Percentiles rank a stretch among this genome's conserved stretches.
These are phyloP conservation scores for Hemicentrotus pulcherrimus DNA, from an alignment of 35 echinoderm and acorn worm genomes.

Conservation along the genomic window DNA sequence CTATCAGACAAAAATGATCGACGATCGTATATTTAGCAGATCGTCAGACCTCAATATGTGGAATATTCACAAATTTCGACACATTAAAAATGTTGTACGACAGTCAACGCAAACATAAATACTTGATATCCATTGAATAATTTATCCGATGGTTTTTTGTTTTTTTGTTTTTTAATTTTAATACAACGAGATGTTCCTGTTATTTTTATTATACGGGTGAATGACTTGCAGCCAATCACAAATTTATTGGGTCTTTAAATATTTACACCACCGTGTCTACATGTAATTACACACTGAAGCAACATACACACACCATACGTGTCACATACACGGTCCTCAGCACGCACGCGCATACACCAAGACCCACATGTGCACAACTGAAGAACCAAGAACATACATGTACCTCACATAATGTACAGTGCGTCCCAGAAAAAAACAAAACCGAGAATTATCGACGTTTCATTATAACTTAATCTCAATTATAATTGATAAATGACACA, in stretches of 20 bases:
- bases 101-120: too few relatives aligned
- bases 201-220: background rate
- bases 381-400: too few relatives aligned
- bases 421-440: too few relatives aligned
- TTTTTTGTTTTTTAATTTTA: too few relatives aligned
- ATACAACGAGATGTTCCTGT: background rate
- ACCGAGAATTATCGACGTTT: too few relatives aligned
- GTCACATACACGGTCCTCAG: too few relatives aligned
- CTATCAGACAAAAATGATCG: background rate
- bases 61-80: background rate
- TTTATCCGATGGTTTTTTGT: background rate
- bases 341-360: too few relatives aligned
- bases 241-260: background rate
- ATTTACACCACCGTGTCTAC: background rate
- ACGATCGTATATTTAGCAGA: background rate
- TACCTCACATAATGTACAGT: too few relatives aligned
- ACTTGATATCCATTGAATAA: too few relatives aligned
- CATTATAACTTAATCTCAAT: too few relatives aligned
- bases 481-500: too few relatives aligned
- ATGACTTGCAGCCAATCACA: background rate
- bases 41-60: background rate
- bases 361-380: too few relatives aligned
- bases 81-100: background rate
- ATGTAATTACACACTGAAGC: background rate
- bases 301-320: background rate